Conservation (phyloP, 2,888 invertebrate species). For the Mylabris sibirica region DNA sequence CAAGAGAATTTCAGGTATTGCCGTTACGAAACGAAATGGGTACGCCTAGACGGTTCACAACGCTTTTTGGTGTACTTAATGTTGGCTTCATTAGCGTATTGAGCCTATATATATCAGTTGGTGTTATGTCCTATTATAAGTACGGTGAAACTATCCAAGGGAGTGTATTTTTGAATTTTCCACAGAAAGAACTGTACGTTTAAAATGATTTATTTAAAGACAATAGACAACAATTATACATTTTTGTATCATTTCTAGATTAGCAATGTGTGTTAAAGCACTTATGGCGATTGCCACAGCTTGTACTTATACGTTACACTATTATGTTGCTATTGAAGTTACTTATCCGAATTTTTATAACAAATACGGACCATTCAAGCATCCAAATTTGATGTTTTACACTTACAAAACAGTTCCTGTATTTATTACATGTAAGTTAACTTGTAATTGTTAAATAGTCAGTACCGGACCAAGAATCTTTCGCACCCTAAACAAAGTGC, state of each 20-base stretch:
- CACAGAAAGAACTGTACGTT: conserved; percentile 63
- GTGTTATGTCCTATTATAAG: conserved; percentile 84
- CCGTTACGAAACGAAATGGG: conserved; percentile 90
- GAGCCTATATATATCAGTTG: conserved; percentile 76
- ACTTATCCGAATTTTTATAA: conserved; percentile 75
- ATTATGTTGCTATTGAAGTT: conserved; percentile 88
- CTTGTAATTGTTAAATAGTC: no score
- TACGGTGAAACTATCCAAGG: conserved; percentile 81
- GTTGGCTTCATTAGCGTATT: conserved; percentile 82
- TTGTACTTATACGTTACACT: conserved; percentile 87
- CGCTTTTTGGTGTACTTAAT: conserved; percentile 81
- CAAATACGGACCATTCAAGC: conserved; percentile 63
- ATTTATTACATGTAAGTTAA: conserved; percentile 14
- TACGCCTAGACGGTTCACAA: conserved; percentile 75
- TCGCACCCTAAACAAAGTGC: no score
- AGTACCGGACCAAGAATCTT: no score
- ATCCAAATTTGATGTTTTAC: conserved; percentile 50
- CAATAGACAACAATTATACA: background rate
- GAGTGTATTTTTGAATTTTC: conserved; percentile 85
- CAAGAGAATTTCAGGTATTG: conserved; percentile 69
- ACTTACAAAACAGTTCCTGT: conserved; percentile 19
- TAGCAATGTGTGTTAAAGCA: conserved; percentile 77
- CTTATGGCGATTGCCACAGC: conserved; percentile 82
- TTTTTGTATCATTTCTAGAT: conserved; percentile 61
- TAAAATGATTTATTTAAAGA: background rate